These are phyloP conservation scores for Zosterops borbonicus DNA, from an alignment of 2,113 vertebrate species.

Conservation along the genomic window DNA sequence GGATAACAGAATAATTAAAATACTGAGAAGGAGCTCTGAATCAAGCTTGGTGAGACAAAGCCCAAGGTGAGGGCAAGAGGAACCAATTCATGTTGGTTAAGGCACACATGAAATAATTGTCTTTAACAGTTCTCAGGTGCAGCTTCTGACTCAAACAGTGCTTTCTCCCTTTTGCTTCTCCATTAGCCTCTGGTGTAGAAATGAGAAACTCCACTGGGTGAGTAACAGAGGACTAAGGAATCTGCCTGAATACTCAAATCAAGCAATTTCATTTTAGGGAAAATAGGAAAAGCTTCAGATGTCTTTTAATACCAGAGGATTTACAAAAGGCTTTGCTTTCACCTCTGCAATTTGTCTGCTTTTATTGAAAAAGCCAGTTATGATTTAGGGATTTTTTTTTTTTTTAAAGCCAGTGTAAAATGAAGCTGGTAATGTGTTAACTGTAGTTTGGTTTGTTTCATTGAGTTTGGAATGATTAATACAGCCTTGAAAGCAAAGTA, in stretches of 20 bases:
- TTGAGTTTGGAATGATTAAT: not conserved
- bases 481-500: not conserved
- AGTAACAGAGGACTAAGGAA: not conserved
- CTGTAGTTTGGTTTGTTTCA: not conserved
- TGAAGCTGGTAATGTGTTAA: not conserved
- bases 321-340: not conserved
- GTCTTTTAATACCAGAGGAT: not conserved
- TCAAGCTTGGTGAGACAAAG: not conserved
- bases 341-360: not conserved
- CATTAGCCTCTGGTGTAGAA: not conserved
- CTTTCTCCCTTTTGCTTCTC: not conserved
- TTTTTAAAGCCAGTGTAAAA: not conserved
- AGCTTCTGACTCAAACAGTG: not conserved
- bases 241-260: not conserved
- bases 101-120: fast-evolving
- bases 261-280: not conserved
- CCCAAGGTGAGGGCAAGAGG: not conserved
- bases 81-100: not conserved
- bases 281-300: not conserved
- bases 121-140: not conserved
- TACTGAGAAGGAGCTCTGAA: not conserved
- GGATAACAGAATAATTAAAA: not conserved
- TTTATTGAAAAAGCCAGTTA: not conserved
- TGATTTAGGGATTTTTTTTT: not conserved
- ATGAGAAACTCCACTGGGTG: not conserved